Evolutionary conservation across 2,888 invertebrate genomes (phyloP).

Genomic region (Eretmocerus hayati): DNA sequence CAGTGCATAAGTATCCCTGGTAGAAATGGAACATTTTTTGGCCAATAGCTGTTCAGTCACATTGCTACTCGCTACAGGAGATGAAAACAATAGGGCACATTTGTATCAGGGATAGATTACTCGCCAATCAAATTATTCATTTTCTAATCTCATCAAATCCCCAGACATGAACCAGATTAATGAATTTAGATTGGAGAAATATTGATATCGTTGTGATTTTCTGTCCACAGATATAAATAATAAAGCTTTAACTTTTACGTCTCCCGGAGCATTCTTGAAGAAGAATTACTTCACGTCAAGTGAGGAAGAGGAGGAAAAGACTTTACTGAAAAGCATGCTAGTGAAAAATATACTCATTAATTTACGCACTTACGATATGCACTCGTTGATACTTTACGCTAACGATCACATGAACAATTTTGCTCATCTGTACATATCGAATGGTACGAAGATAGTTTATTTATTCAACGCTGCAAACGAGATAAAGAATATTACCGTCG

Average conservation of each 20-base stretch:
- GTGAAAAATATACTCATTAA: conserved; percentile 79
- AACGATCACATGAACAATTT: conserved; percentile 92
- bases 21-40: too few relatives aligned
- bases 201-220: too few relatives aligned
- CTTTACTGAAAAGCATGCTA: conserved; percentile 64
- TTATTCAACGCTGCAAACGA: conserved; percentile 76
- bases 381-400: conserved; percentile 79
- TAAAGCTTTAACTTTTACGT: conserved; percentile 82
- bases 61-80: too few relatives aligned
- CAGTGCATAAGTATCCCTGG: too few relatives aligned
- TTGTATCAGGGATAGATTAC: too few relatives aligned
- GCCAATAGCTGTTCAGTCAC: too few relatives aligned
- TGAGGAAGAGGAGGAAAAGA: conserved; percentile 56
- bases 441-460: conserved; percentile 73
- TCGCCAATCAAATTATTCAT: too few relatives aligned
- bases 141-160: too few relatives aligned
- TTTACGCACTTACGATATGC: conserved; percentile 76
- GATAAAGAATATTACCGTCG: conserved; percentile 72
- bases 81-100: too few relatives aligned
- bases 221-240: conserved; percentile 71
- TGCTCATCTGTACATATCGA: conserved; percentile 77
- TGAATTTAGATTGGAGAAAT: too few relatives aligned
- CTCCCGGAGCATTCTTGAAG: conserved; percentile 70
- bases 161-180: too few relatives aligned
- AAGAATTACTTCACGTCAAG: conserved; percentile 65